Evolutionary conservation across 2,888 invertebrate genomes (phyloP), one percentile per base, ranked within the genome.

Genomic region (Macaria liturata): DNA sequence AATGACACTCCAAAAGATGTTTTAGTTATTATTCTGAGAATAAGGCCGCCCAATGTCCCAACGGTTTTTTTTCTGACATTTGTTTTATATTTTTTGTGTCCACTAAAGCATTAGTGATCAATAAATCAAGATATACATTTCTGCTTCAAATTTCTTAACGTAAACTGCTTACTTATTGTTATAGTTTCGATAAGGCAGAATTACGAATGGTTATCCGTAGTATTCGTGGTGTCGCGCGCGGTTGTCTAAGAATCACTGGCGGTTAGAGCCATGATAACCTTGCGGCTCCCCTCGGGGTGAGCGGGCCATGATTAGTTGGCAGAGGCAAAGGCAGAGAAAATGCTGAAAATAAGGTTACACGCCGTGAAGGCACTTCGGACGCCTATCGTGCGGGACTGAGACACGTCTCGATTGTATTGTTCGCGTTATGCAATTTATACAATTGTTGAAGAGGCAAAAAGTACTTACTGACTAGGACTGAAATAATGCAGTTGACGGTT

Each of bases 251-350:
- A 9, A 4, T 42, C 9, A 42, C 42, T 42, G 8, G 42, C 42
- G 4, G 42, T 37, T 31, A 70, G 76, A 67, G 75, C 77, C 78
- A 79, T 86, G 80, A 84, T 83, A 77, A 77, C 88, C 83, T 83
- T 74, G 78, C 84, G 84, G 20, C 90, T 89, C 88, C 86, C 86
- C 82, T 67, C 74, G 83, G 83, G 80, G 78, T 83, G 81, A 86
- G 86, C 20, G 20, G 20, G 20, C 20, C 2, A 20, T n/a, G n/a
- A n/a, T 20, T 20, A 20, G 20, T 20, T 20, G 20, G 20, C 20
- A 20, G 88, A 88, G 87, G 86, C 85, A 77, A 81, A 20, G 84
- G 82, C 82, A 74, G 83, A 83, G 87, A 88, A 89, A 88, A 89
- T 82, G 77, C 83, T 84, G 83, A 84, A 83, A 83, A 84, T 84